phyloP scores from a whole-genome alignment of 2,888 invertebrate species.

The Limnephilus marmoratus region DNA sequence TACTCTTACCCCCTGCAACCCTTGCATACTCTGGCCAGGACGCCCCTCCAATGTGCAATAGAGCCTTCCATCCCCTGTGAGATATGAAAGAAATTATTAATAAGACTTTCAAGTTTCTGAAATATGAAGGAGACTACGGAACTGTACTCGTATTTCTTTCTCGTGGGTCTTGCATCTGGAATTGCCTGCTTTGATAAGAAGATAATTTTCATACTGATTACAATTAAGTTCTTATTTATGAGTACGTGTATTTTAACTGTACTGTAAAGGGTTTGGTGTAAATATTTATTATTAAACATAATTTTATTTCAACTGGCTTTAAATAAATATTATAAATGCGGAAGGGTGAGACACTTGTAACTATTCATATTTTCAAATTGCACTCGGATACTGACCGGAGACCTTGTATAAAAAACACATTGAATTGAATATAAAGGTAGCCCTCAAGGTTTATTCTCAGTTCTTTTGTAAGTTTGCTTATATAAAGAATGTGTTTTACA shows the following conservation, averaged over 20 bases:
- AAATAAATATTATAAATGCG: too few species aligned
- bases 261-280: too few species aligned
- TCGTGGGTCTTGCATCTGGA: not conserved
- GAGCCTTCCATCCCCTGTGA: constrained; percentile 46
- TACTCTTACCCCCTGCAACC: not conserved
- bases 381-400: too few species aligned
- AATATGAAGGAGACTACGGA: constrained; percentile 17
- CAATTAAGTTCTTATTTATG: not conserved
- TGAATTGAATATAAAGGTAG: too few species aligned
- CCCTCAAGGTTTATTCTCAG: too few species aligned
- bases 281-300: too few species aligned
- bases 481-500: too few species aligned
- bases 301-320: too few species aligned
- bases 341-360: too few species aligned
- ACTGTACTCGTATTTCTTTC: not conserved
- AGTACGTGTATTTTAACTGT: not conserved
- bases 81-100: constrained; percentile 54
- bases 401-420: too few species aligned
- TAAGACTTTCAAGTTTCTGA: constrained; percentile 33
- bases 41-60: constrained; percentile 43
- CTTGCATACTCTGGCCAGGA: not conserved
- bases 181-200: not conserved
- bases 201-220: not conserved
- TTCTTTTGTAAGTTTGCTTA: too few species aligned
- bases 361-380: too few species aligned